Conservation (phyloP, 2,113 vertebrate genomes). For the Oncorhynchus keta region DNA sequence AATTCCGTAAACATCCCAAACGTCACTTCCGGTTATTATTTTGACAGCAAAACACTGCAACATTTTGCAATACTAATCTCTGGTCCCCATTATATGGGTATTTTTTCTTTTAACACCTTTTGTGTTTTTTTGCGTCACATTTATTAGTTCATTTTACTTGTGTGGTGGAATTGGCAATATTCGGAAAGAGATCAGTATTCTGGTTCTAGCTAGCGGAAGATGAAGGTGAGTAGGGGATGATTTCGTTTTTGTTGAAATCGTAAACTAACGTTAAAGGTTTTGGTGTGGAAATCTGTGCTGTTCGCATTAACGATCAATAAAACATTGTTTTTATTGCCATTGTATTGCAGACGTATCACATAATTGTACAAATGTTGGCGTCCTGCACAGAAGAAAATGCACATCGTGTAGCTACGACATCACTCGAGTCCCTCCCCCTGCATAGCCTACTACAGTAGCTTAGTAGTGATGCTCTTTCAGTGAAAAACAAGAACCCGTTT, state of each 20-base stretch:
- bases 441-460: not conserved
- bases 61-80: not conserved
- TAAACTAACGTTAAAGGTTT: not conserved
- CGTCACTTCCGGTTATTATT: conserved; percentile 55
- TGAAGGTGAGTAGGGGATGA: conserved; percentile 54
- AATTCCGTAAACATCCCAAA: conserved; percentile 55
- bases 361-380: conserved; percentile 12
- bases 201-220: conserved; percentile 17
- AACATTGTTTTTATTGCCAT: not conserved
- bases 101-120: not conserved
- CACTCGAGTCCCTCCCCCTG: not conserved
- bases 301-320: not conserved
- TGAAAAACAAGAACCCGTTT: not conserved
- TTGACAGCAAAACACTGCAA: conserved; percentile 46
- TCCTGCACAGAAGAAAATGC: not conserved
- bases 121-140: not conserved
- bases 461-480: not conserved
- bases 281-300: not conserved
- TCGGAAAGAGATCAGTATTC: not conserved
- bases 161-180: not conserved
- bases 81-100: not conserved
- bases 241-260: conserved; percentile 18
- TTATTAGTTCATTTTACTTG: not conserved
- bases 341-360: not conserved
- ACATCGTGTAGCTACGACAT: not conserved